These are phyloP conservation scores for Phalanger gymnotis DNA, from an alignment of 2,797 vertebrate genomes.

Conservation along the genomic window DNA sequence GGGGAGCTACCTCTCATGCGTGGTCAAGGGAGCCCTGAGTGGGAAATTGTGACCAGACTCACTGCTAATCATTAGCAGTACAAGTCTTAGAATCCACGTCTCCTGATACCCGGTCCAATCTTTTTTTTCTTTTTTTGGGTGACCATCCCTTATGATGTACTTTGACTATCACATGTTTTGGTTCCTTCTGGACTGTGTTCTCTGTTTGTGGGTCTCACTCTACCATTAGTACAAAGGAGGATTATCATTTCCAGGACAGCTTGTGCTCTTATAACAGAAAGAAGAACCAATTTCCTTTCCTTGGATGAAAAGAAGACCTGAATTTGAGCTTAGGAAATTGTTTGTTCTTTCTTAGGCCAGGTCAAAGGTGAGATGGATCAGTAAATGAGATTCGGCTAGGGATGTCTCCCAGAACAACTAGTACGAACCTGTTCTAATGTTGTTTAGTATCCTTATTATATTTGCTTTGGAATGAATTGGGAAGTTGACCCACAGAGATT, in stretches of 20 bases:
- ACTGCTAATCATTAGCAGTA: neutral
- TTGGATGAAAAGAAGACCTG: neutral
- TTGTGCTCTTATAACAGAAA: neutral
- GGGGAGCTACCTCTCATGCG: neutral
- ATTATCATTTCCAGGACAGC: neutral
- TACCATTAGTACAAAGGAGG: neutral
- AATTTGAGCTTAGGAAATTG: neutral
- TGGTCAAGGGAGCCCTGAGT: neutral
- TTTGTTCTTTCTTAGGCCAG: neutral
- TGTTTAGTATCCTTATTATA: neutral
- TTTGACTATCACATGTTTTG: neutral
- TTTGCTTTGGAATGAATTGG: neutral
- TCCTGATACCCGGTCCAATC: neutral
- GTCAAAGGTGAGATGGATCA: neutral
- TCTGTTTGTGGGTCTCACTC: neutral
- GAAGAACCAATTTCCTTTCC: neutral
- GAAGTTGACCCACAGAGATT: neutral
- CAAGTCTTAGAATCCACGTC: neutral
- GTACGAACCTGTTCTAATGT: neutral
- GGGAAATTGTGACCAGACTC: neutral
- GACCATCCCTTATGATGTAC: neutral
- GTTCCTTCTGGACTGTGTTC: neutral
- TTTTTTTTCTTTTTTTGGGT: neutral
- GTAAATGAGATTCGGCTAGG: neutral
- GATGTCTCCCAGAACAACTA: neutral